These are phyloP conservation scores for Pinna nobilis DNA, from an alignment of 1,140 invertebrate species.

Conservation along the genomic window DNA sequence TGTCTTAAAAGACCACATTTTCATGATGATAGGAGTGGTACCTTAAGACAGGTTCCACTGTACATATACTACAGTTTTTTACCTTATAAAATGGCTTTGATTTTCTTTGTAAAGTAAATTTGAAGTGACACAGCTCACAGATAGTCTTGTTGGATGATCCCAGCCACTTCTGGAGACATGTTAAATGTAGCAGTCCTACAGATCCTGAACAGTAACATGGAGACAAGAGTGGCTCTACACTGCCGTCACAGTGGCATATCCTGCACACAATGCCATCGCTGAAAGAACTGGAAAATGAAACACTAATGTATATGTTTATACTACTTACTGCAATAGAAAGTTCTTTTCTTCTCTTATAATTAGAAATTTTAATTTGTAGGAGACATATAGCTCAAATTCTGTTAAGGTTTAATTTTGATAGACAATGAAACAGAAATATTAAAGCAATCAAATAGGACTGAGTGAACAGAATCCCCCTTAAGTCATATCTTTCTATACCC, in stretches of 20 bases:
- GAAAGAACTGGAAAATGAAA: conserved; percentile 8
- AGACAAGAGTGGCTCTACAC: conserved; percentile 76
- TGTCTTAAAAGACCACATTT: no score
- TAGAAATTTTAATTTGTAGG: no score
- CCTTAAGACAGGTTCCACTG: no score
- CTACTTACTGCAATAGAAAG: no score
- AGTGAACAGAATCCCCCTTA: no score
- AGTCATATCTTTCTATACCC: no score
- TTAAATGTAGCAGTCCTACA: conserved; percentile 80
- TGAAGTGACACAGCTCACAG: conserved; percentile 80
- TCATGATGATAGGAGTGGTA: no score
- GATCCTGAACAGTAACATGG: conserved; percentile 82
- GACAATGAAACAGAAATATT: no score
- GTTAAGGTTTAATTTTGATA: no score
- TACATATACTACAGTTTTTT: neutral
- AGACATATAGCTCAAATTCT: no score
- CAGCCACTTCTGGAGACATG: conserved; percentile 83
- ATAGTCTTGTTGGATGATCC: conserved; percentile 77
- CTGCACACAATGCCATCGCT: conserved; percentile 65
- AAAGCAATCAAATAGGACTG: no score
- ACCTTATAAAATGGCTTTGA: conserved; percentile 60
- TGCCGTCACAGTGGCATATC: conserved; percentile 76
- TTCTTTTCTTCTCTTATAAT: no score
- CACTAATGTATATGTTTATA: neutral
- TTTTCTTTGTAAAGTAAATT: conserved; percentile 73